Evolutionary conservation across 2,113 vertebrate genomes (phyloP).

Genomic region (Scomber japonicus): DNA sequence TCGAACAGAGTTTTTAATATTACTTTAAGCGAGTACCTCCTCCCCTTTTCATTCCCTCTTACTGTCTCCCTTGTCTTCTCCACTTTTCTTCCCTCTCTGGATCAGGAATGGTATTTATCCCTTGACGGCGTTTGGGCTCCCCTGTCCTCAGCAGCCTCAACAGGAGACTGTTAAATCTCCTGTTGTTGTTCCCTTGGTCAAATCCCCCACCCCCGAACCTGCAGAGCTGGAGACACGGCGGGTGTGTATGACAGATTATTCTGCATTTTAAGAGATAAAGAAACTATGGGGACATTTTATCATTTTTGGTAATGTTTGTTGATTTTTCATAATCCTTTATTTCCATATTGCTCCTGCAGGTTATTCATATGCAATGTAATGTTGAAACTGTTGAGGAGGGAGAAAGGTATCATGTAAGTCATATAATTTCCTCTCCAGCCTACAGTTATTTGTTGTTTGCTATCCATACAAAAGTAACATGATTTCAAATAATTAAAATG

Average conservation of each 20-base stretch:
- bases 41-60: not conserved
- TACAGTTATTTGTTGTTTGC: not conserved
- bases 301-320: not conserved
- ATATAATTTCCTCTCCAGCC: not conserved
- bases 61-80: not conserved
- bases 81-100: not conserved
- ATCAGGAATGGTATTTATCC: conserved; percentile 97
- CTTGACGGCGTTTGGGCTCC: conserved; percentile 93
- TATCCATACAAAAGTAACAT: not conserved
- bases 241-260: conserved; percentile 76
- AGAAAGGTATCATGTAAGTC: conserved; percentile 91
- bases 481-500: no score
- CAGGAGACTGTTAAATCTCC: conserved; percentile 92
- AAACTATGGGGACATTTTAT: not conserved
- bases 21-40: no score
- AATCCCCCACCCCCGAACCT: conserved; percentile 95
- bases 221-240: conserved; percentile 96
- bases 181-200: conserved; percentile 91
- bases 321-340: not conserved
- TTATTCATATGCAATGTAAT: conserved; percentile 97
- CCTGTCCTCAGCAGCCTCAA: conserved; percentile 92
- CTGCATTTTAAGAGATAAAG: not conserved
- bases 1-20: no score
- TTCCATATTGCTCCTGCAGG: conserved; percentile 78
- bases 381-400: conserved; percentile 95